phyloP scores from a whole-genome alignment of 2,888 invertebrate species.

The Phaonia tiefii region DNA sequence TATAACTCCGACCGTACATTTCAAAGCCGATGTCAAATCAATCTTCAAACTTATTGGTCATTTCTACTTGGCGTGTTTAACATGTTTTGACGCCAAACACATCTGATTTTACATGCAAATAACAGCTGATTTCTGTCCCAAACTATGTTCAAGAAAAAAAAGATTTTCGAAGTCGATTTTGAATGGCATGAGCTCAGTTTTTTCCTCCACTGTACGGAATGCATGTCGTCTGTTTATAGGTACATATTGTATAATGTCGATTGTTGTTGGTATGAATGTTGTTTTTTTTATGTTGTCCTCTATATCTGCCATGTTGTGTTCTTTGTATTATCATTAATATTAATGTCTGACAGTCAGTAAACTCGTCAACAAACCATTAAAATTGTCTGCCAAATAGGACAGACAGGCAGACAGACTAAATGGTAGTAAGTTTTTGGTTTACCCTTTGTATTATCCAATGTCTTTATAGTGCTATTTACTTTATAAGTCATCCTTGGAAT shows the following conservation, averaged over 20 bases:
- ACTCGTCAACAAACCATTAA: slow-evolving; percentile 48
- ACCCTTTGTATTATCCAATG: background rate
- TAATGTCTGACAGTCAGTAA: slow-evolving; percentile 47
- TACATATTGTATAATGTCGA: slow-evolving; percentile 13
- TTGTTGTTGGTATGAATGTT: slow-evolving; percentile 17
- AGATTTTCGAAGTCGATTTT: too few relatives aligned
- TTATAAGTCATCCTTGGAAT: too few relatives aligned
- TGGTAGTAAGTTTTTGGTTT: background rate
- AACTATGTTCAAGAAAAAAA: too few relatives aligned
- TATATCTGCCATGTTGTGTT: slow-evolving; percentile 9
- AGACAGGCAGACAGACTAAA: slow-evolving; percentile 19
- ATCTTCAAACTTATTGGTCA: too few relatives aligned
- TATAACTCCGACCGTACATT: too few relatives aligned
- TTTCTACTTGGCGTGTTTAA: too few relatives aligned
- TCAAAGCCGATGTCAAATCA: too few relatives aligned
- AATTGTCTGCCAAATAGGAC: slow-evolving; percentile 34
- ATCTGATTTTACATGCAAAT: too few relatives aligned
- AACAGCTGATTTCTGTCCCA: too few relatives aligned
- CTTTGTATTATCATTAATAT: slow-evolving; percentile 42
- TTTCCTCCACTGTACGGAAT: background rate
- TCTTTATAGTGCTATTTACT: too few relatives aligned
- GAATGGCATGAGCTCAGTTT: too few relatives aligned
- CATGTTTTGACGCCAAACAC: too few relatives aligned
- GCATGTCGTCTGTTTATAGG: background rate
- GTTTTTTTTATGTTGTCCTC: slow-evolving; percentile 21